Percentiles rank a stretch among this genome's conserved stretches.
These are phyloP conservation scores for Petroica traversi DNA, from an alignment of 2,113 vertebrate species.

Conservation along the genomic window DNA sequence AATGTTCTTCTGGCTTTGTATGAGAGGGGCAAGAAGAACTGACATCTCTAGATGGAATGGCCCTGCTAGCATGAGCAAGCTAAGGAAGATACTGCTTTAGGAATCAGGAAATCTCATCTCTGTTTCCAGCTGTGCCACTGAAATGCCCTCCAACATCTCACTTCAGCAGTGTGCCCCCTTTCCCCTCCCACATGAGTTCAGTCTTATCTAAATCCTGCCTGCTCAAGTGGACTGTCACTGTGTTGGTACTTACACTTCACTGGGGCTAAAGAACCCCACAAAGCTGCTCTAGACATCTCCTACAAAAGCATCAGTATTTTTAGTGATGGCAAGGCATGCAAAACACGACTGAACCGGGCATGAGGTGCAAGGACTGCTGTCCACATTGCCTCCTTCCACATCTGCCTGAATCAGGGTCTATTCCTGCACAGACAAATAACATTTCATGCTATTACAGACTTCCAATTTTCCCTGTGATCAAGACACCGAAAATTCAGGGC, in stretches of 20 bases:
- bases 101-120: neutral
- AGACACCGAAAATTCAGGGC: neutral
- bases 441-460: neutral
- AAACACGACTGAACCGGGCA: neutral
- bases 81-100: neutral
- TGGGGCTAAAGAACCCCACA: rapidly evolving
- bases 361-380: neutral
- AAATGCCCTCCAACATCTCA: neutral
- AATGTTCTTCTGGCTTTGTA: neutral
- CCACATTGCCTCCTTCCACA: neutral
- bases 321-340: neutral
- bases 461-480: neutral
- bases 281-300: neutral
- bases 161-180: neutral
- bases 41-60: neutral
- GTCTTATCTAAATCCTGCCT: neutral
- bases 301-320: neutral
- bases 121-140: neutral
- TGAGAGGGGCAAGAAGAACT: neutral
- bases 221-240: neutral
- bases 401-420: neutral
- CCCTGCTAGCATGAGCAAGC: neutral
- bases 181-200: neutral
- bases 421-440: neutral
- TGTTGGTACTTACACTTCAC: neutral